Evolutionary conservation across 2,797 vertebrate genomes (phyloP).

Genomic region (Muscicapa striata): DNA sequence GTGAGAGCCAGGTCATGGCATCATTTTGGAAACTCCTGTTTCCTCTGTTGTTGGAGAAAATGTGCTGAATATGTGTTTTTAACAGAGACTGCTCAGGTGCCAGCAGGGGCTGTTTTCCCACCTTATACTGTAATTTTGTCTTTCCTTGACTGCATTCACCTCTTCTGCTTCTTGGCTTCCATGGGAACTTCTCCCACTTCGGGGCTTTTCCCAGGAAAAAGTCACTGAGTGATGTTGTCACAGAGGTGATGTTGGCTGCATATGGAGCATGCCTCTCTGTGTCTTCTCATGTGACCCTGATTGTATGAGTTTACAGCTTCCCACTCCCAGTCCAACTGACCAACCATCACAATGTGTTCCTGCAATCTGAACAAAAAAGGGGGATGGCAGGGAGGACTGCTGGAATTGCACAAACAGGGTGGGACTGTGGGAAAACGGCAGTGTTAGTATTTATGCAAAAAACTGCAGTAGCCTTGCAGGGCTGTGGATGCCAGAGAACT

Average conservation of each 20-base stretch:
- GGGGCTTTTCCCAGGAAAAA: slow-evolving; percentile 4
- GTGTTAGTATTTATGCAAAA: slow-evolving; percentile 48
- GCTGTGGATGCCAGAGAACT: slow-evolving; percentile 7
- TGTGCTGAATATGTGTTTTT: not conserved
- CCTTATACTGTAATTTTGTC: not conserved
- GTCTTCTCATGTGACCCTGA: not conserved
- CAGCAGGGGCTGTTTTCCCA: not conserved
- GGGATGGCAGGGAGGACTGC: not conserved
- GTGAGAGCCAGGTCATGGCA: not conserved
- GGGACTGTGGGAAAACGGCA: slow-evolving; percentile 31
- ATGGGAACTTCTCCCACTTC: not conserved
- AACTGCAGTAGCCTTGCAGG: slow-evolving; percentile 57
- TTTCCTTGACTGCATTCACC: not conserved
- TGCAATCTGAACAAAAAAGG: not conserved
- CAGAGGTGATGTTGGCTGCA: not conserved
- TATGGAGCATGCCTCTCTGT: not conserved
- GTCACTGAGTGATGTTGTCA: not conserved
- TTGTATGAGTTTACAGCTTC: not conserved
- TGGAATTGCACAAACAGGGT: not conserved
- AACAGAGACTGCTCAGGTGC: not conserved
- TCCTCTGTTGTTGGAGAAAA: not conserved
- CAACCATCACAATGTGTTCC: rapidly evolving
- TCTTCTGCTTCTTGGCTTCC: not conserved
- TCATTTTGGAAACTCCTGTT: not conserved
- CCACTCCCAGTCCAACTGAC: not conserved